phyloP scores from a whole-genome alignment of 1,140 invertebrate genomes.

The Galendromus occidentalis region DNA sequence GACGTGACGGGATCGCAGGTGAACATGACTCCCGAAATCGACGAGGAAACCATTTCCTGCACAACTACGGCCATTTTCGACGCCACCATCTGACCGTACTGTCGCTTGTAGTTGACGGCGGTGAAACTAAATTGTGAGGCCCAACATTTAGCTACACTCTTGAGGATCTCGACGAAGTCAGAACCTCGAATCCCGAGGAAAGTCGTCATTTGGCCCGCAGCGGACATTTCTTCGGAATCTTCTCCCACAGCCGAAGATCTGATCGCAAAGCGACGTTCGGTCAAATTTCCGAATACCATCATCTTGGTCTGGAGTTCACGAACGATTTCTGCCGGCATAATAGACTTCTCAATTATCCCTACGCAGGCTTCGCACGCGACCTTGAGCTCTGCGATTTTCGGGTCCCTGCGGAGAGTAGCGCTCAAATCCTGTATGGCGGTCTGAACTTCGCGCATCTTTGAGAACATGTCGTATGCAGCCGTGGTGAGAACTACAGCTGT shows the following conservation, averaged over 20 bases:
- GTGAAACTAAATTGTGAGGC: conserved; percentile 49
- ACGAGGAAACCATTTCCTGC: conserved; percentile 48
- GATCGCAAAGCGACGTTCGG: conserved; percentile 29
- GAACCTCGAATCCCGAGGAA: conserved; percentile 37
- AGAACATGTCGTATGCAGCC: conserved; percentile 30
- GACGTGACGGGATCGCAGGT: conserved; percentile 48
- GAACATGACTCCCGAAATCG: conserved; percentile 53
- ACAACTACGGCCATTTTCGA: conserved; percentile 54
- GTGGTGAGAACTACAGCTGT: conserved; percentile 39
- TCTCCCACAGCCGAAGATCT: conserved; percentile 45
- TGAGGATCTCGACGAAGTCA: conserved; percentile 30
- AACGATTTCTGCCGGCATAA: conserved; percentile 18
- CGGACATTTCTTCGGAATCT: conserved; percentile 48
- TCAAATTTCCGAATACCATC: conserved; percentile 21
- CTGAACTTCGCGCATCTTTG: conserved; percentile 15
- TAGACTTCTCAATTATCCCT: conserved; percentile 3
- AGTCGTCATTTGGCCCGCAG: conserved; percentile 57
- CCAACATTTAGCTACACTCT: conserved; percentile 47
- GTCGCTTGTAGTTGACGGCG: conserved; percentile 46
- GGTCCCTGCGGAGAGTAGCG: conserved; percentile 4
- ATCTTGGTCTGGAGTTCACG: conserved; percentile 21
- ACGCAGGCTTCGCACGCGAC: conserved; percentile 22
- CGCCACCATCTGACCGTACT: conserved; percentile 41
- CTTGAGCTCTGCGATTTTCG: conserved; percentile 17
- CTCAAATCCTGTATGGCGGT: background rate